A percentile compares a stretch with the other conserved stretches of the same genome.
Evolutionary conservation across 2,113 vertebrate genomes (phyloP).

Genomic region (Terrapene triunguis): DNA sequence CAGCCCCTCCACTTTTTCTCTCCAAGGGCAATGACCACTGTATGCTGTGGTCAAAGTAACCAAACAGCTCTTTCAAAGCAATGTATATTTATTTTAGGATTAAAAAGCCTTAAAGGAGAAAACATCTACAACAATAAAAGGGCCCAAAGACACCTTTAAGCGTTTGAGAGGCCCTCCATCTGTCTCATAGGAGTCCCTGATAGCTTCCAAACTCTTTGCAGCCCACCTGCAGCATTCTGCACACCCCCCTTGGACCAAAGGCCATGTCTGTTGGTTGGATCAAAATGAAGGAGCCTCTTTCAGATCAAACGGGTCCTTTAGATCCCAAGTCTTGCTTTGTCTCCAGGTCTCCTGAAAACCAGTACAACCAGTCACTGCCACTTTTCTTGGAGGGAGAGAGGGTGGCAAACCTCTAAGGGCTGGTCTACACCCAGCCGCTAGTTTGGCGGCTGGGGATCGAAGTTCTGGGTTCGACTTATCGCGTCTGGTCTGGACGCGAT

Average conservation of each 20-base stretch:
- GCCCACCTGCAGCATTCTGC: background rate
- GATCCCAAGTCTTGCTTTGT: background rate
- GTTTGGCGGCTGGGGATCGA: too few relatives aligned
- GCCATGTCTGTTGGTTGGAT: background rate
- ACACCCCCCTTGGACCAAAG: background rate
- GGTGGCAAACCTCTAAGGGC: background rate
- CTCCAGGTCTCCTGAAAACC: background rate
- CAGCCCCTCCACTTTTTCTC: background rate
- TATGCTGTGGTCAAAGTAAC: background rate
- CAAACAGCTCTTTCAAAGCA: background rate
- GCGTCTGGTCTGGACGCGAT: too few relatives aligned
- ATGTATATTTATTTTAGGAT: background rate
- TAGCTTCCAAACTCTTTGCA: background rate
- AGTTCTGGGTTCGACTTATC: too few relatives aligned
- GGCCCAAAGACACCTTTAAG: background rate
- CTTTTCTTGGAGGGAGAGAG: background rate
- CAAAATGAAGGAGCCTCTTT: background rate
- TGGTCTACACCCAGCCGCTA: too few relatives aligned
- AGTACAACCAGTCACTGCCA: background rate
- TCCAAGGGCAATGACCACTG: background rate
- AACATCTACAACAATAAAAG: background rate
- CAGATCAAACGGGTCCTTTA: background rate
- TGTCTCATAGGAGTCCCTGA: background rate
- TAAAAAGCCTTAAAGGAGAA: background rate
- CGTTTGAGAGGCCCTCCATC: background rate